Conservation (phyloP, 35 echinoderm and acorn worm species). For the Chiridota heheva region DNA sequence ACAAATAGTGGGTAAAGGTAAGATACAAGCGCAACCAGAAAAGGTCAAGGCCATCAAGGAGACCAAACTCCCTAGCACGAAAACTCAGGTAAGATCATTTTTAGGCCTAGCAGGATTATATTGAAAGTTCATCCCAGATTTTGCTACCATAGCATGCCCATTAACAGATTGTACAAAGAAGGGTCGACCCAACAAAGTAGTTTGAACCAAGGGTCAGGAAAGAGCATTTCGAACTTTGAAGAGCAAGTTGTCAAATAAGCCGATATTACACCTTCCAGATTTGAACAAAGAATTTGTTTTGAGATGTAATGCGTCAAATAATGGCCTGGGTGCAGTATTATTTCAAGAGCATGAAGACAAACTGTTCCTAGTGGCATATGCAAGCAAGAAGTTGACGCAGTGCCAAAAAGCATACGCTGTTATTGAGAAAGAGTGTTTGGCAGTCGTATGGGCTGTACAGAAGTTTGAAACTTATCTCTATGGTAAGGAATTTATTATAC, state of each 20-base stretch:
- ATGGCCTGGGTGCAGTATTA: conserved; percentile 55
- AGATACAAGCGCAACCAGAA: conserved; percentile 1
- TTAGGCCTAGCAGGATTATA: conserved; percentile 18
- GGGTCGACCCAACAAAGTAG: conserved; percentile 48
- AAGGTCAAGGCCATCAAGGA: conserved; percentile 32
- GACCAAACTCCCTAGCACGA: conserved; percentile 5
- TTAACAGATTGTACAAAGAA: conserved; percentile 63
- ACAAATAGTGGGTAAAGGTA: conserved; percentile 40
- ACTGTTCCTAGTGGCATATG: conserved; percentile 38
- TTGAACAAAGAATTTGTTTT: conserved; percentile 38
- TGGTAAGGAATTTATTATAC: conserved; percentile 3
- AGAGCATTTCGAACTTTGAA: conserved; percentile 48
- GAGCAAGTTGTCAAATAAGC: conserved; percentile 10
- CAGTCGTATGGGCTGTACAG: conserved; percentile 21
- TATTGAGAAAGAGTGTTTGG: conserved; percentile 26
- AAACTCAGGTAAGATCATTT: conserved; percentile 48
- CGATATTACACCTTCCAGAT: conserved; percentile 55
- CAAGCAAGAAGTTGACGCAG: conserved; percentile 26
- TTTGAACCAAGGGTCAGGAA: conserved; percentile 33
- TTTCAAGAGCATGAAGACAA: background rate
- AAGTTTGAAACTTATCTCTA: conserved; percentile 23
- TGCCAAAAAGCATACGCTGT: conserved; percentile 28
- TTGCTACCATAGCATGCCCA: conserved; percentile 35
- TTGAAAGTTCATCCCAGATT: conserved; percentile 25
- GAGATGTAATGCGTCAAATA: conserved; percentile 50